These are phyloP conservation scores for Falco columbarius DNA, from an alignment of 2,797 vertebrate genomes.

Conservation along the genomic window DNA sequence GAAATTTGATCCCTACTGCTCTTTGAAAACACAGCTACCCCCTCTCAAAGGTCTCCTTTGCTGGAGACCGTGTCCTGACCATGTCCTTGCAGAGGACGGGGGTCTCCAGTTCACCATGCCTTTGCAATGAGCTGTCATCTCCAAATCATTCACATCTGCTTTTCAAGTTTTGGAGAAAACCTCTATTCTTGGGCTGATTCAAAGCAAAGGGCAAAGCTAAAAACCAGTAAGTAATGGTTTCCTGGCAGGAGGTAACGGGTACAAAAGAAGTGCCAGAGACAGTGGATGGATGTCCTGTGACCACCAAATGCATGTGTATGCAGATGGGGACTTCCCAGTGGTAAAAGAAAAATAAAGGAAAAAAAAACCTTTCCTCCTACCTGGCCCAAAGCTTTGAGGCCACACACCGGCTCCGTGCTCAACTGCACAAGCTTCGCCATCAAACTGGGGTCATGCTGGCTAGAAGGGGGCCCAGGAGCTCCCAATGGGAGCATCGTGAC, in stretches of 20 bases:
- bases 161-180: neutral
- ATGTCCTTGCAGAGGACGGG: neutral
- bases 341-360: neutral
- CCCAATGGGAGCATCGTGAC: neutral
- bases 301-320: neutral
- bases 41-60: neutral
- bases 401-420: rapidly evolving
- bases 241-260: neutral
- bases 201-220: neutral
- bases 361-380: neutral
- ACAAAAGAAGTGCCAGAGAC: neutral
- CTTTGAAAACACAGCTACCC: neutral
- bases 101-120: neutral
- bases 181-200: neutral
- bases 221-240: neutral
- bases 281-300: neutral
- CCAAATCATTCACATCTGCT: neutral
- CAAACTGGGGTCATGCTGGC: rapidly evolving
- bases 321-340: neutral
- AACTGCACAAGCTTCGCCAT: rapidly evolving
- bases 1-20: neutral
- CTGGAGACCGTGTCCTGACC: rapidly evolving
- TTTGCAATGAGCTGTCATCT: neutral
- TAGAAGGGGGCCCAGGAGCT: neutral
- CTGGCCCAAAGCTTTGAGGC: neutral